A percentile compares a stretch with the other conserved stretches of the same genome.
Conservation (phyloP, 92 coral and sea anemone genomes). For the Epizoanthus stellaris region DNA sequence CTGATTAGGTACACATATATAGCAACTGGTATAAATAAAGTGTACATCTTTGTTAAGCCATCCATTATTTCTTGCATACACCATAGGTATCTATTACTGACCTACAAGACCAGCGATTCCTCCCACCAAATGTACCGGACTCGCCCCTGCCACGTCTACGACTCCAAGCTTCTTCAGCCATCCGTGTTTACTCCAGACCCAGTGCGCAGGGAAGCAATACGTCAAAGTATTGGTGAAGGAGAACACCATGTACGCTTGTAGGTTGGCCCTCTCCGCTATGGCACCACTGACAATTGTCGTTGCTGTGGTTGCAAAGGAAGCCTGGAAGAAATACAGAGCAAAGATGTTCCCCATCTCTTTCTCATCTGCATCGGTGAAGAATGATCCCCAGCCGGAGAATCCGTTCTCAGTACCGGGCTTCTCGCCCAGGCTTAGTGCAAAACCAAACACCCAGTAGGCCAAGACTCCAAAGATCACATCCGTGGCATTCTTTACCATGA, state of each 20-base stretch:
- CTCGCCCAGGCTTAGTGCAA: slow-evolving; percentile 79
- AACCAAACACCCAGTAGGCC: slow-evolving; percentile 91
- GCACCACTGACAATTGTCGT: slow-evolving; percentile 90
- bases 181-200: slow-evolving; percentile 94
- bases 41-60: background rate
- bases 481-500: slow-evolving; percentile 87
- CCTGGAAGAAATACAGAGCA: slow-evolving; percentile 84
- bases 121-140: slow-evolving; percentile 87
- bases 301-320: slow-evolving; percentile 90
- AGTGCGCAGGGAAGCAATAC: slow-evolving; percentile 88
- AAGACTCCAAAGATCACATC: slow-evolving; percentile 90
- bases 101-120: slow-evolving; percentile 91
- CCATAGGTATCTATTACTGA: background rate
- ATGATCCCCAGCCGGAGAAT: slow-evolving; percentile 82
- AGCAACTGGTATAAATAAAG: background rate
- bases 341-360: slow-evolving; percentile 83
- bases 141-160: slow-evolving; percentile 91
- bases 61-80: background rate
- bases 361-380: slow-evolving; percentile 89
- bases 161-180: slow-evolving; percentile 85
- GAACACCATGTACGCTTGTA: slow-evolving; percentile 81
- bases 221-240: slow-evolving; percentile 89
- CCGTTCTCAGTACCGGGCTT: slow-evolving; percentile 52
- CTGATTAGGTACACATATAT: background rate
- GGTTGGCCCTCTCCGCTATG: slow-evolving; percentile 83